phyloP scores from a whole-genome alignment of 53 echinoderm and acorn worm species.

The Paracentrotus lividus region DNA sequence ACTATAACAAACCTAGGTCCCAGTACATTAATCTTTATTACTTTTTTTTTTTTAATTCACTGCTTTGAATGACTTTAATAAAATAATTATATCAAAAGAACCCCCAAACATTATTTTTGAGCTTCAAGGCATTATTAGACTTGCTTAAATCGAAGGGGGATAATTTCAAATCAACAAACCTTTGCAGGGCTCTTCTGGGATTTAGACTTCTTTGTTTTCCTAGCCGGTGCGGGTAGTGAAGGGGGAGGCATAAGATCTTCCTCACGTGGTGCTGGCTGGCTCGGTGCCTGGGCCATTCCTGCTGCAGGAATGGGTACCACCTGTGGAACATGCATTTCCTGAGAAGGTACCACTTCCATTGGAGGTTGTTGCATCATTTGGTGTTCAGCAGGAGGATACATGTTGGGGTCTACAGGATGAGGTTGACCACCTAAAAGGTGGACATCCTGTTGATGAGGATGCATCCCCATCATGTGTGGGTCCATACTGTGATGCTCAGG shows the following conservation, averaged over 20 bases:
- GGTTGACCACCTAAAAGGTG: slow-evolving; percentile 46
- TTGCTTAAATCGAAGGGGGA: not conserved
- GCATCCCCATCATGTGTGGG: slow-evolving; percentile 55
- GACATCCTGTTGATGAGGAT: slow-evolving; percentile 51
- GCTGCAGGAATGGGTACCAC: slow-evolving; percentile 49
- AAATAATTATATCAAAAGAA: too few relatives aligned
- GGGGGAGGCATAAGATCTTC: slow-evolving; percentile 65
- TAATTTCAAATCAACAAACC: slow-evolving; percentile 41
- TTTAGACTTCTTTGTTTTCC: slow-evolving; percentile 44
- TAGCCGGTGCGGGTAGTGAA: slow-evolving; percentile 13
- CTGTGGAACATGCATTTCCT: slow-evolving; percentile 43
- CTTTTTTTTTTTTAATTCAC: too few relatives aligned
- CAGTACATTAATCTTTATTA: too few relatives aligned
- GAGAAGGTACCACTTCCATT: slow-evolving; percentile 75
- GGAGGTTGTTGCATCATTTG: slow-evolving; percentile 75
- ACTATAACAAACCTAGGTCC: too few relatives aligned
- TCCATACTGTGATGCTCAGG: slow-evolving; percentile 50
- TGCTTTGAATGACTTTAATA: too few relatives aligned
- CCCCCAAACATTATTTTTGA: too few relatives aligned
- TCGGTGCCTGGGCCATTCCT: slow-evolving; percentile 43
- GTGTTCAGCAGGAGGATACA: slow-evolving; percentile 71
- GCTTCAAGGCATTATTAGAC: not conserved
- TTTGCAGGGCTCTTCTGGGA: slow-evolving; percentile 28
- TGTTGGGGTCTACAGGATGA: slow-evolving; percentile 65
- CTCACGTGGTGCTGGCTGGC: slow-evolving; percentile 63